Evolutionary conservation across 1,140 invertebrate genomes (phyloP), one percentile per base, ranked within the genome.

Genomic region (Andrena cerasifolii): DNA sequence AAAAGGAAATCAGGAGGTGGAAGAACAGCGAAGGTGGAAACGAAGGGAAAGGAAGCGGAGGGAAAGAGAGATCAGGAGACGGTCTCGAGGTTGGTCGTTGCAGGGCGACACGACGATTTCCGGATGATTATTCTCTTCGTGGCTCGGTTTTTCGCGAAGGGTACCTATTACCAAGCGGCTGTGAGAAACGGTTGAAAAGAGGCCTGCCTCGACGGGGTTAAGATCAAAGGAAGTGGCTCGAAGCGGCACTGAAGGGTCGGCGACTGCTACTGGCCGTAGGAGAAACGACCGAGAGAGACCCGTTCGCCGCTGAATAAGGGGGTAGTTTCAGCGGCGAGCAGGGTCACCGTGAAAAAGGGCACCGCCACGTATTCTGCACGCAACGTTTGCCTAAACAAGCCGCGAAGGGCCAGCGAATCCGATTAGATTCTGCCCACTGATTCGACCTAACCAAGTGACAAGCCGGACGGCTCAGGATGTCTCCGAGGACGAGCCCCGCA

Each of bases 181-280:
- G 75, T 65, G 67, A 45, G 79, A 84, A 84, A 84, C 79, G 83
- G 70, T 86, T 84, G 78, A 87, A 86, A 85, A 86, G 84, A 86
- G 79, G 79, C 84, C 82, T 78, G 67, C 82, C 71, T 82, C 77
- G 73, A 77, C 56, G 85, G 78, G 75, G 82, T 86, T 82, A 87
- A 86, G 85, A 87, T 87, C 85, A 87, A 87, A 87, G 85, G 67
- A 84, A 87, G 85, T 84, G 79, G 74, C 82, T 80, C 76, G 77
- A 47, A 77, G 77, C 71, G 56, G 61, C 61, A 24, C 49, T 73
- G 45, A 67, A 61, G 68, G 78, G 72, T 79, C 58, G 59, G 62
- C 36, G 49, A 54, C 79, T 75, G 82, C 43, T 45, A 59, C 72
- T 73, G 63, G 83, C 78, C 51, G 72, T 51, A 36, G 45, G 18